Evolutionary conservation across 2,888 invertebrate genomes (phyloP), one percentile per base, ranked within the genome.

Genomic region (Nowickia ferox): DNA sequence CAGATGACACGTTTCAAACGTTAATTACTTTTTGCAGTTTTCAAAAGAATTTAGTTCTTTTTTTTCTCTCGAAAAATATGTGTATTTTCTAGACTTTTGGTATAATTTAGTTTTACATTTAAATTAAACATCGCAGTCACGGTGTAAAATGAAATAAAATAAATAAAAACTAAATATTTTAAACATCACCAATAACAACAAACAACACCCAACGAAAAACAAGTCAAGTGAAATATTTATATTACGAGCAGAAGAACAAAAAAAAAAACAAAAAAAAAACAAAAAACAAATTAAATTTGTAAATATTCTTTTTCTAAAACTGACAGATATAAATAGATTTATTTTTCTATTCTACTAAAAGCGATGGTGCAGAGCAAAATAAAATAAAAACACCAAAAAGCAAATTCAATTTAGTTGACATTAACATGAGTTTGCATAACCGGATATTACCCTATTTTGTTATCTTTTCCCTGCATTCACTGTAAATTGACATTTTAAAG

Each of bases 11-110:
- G 51, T 84, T 72, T 42, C 48, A 84, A 84, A 84, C 66, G 72
- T 78, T 84, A 84, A 84, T 84, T 84, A 84, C 77, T 66, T 83
- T 83, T 75, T 59, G 55, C 57, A 65, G 40, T 72, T 55, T 65
- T 74, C 42, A 59, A 71, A 76, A 71, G 40, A 77, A 71, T 68
- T 69, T 75, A 22, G 51, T 9, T n/a, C n/a, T n/a, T 76, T 44
- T 71, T 30, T 30, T 5, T 30, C 30, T 30, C 30, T 5, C 5
- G 6, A 30, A 30, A 30, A 6, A 30, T 6, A 30, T 6, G 6
- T 30, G 19, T 11, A 57, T 63, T 51, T 71, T 63, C 68, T 76
- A 69, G 63, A 57, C 30, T 5, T 57, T 77, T 71, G 44, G 17
- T 30, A 46, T 46, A 42, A 55, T 53, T 81, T 44, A 30, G 61